A percentile compares a stretch with the other conserved stretches of the same genome.
These are phyloP conservation scores for Pecten maximus DNA, from an alignment of 2,888 invertebrate genomes.

Conservation along the genomic window DNA sequence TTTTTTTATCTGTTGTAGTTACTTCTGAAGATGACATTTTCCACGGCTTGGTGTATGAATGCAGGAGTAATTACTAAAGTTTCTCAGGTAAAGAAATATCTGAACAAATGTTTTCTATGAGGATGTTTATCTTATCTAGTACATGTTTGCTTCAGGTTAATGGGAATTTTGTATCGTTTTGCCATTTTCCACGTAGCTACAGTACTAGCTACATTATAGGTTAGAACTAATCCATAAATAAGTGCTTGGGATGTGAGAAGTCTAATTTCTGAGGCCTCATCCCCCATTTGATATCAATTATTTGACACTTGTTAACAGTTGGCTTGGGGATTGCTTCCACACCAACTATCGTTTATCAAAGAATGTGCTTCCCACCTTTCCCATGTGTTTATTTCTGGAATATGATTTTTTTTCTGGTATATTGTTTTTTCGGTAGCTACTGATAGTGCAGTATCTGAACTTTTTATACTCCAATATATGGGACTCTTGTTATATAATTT, in stretches of 20 bases:
- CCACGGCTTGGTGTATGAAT: constrained; percentile 94
- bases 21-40: constrained; percentile 93
- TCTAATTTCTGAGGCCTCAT: no score
- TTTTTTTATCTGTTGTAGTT: constrained; percentile 84
- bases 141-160: background rate
- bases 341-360: no score
- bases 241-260: background rate
- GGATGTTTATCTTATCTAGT: background rate
- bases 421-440: no score
- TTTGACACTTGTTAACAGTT: no score
- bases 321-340: no score
- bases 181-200: background rate
- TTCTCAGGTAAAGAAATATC: constrained; percentile 89
- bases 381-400: no score
- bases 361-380: no score
- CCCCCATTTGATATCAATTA: no score
- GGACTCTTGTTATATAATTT: no score
- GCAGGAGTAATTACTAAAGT: constrained; percentile 94
- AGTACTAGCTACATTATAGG: background rate
- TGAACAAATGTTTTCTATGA: background rate
- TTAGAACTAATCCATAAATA: background rate
- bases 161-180: background rate
- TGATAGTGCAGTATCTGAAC: no score
- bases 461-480: no score
- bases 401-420: no score